Evolutionary conservation across 2,797 vertebrate species (phyloP).

Genomic region (Natrix natrix): DNA sequence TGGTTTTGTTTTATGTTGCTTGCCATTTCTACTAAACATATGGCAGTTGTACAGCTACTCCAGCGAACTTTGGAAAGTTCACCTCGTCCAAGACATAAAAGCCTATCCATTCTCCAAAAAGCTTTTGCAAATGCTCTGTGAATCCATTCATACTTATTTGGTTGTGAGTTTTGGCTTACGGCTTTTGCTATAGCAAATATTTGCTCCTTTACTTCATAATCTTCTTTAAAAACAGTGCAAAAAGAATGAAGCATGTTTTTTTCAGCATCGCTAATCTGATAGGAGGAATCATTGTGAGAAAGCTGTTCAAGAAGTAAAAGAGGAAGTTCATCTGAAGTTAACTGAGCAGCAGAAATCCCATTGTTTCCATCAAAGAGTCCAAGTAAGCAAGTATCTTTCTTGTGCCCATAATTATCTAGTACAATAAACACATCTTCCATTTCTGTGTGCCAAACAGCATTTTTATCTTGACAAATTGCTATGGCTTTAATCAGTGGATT

Average conservation of each 20-base stretch:
- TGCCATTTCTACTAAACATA: constrained; percentile 65
- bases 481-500: constrained; percentile 63
- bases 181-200: constrained; percentile 37
- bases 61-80: constrained; percentile 67
- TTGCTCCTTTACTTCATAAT: constrained; percentile 54
- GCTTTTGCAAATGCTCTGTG: constrained; percentile 66
- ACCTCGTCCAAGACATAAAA: constrained; percentile 66
- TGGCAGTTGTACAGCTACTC: constrained; percentile 66
- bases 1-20: not conserved
- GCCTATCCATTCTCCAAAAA: constrained; percentile 71
- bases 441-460: constrained; percentile 57
- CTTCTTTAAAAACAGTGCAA: constrained; percentile 58
- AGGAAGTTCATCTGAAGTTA: constrained; percentile 64
- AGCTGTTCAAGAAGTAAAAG: constrained; percentile 69
- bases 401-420: constrained; percentile 60
- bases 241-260: constrained; percentile 61
- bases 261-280: constrained; percentile 54
- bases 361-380: constrained; percentile 66
- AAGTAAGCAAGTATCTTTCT: constrained; percentile 64
- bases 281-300: constrained; percentile 58
- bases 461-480: constrained; percentile 66
- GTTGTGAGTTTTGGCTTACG: not conserved
- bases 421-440: constrained; percentile 64
- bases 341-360: constrained; percentile 54
- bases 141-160: constrained; percentile 37